Conservation (phyloP, 1,140 invertebrate species). For the Holcopasites calliopsidis region DNA sequence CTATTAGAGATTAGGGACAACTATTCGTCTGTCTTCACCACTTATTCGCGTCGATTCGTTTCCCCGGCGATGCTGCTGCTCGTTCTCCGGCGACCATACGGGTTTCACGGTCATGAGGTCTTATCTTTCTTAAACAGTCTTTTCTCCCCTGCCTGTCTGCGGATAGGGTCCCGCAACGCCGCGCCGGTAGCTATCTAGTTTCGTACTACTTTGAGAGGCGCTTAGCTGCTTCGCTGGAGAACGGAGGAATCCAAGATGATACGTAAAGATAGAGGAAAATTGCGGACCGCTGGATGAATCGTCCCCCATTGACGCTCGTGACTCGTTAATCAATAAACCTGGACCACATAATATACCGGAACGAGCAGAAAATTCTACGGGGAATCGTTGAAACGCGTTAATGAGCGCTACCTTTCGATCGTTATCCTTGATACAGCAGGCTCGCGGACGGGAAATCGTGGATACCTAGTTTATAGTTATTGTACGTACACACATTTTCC, state of each 20-base stretch:
- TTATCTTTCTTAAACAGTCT: constrained; percentile 54
- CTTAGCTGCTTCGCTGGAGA: constrained; percentile 7
- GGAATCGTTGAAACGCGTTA: not conserved
- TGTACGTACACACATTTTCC: too few species aligned
- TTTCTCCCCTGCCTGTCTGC: constrained; percentile 34
- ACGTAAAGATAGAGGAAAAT: constrained; percentile 6
- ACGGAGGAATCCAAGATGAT: not conserved
- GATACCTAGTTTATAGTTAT: too few species aligned
- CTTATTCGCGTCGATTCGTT: not conserved
- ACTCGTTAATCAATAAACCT: not conserved
- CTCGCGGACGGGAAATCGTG: too few species aligned
- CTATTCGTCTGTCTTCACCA: constrained; percentile 8
- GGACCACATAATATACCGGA: not conserved
- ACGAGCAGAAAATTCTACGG: not conserved
- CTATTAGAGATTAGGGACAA: constrained; percentile 47
- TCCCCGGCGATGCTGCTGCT: constrained; percentile 23
- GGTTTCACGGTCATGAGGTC: constrained; percentile 48
- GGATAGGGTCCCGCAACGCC: constrained; percentile 27
- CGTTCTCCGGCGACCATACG: constrained; percentile 30
- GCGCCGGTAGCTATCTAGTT: constrained; percentile 46
- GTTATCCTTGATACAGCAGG: not conserved
- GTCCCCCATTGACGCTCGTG: not conserved
- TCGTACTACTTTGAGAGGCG: constrained; percentile 53
- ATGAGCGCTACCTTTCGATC: not conserved
- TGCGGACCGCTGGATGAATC: not conserved